These are phyloP conservation scores for Drosophila trichaetosa DNA, from an alignment of 2,888 invertebrate genomes.

Conservation along the genomic window DNA sequence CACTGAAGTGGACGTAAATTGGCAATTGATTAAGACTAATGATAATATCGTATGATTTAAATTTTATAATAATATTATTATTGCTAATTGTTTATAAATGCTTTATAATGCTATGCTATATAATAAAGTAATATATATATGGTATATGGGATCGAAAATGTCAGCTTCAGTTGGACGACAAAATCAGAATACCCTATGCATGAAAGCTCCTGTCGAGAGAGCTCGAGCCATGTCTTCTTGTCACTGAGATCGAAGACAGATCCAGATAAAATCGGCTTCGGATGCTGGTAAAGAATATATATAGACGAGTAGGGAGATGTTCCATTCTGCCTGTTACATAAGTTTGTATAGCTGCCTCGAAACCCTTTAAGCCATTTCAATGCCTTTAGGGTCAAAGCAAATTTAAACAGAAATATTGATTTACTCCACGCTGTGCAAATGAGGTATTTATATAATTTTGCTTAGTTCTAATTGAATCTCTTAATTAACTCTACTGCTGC, in stretches of 20 bases:
- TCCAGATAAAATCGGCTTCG: neutral
- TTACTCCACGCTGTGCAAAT: neutral
- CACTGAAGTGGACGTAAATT: constrained; percentile 86
- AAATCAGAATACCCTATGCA: neutral
- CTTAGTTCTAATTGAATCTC: neutral
- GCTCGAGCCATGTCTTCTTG: neutral
- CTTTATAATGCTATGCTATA: neutral
- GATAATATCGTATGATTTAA: neutral
- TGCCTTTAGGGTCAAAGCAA: neutral
- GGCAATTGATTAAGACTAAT: neutral
- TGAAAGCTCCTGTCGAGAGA: neutral
- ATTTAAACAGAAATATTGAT: neutral
- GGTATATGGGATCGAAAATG: neutral
- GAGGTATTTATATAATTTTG: neutral
- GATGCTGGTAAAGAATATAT: neutral
- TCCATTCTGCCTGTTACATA: neutral
- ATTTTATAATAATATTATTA: too few relatives aligned
- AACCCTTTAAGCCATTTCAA: neutral
- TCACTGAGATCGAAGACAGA: neutral
- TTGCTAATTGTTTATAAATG: too few relatives aligned
- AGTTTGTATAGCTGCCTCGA: neutral
- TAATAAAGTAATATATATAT: neutral
- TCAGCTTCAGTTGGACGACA: neutral
- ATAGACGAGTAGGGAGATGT: neutral
- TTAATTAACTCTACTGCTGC: neutral